These are phyloP conservation scores for Lepus europaeus DNA, from an alignment of 2,113 vertebrate genomes.

Conservation along the genomic window DNA sequence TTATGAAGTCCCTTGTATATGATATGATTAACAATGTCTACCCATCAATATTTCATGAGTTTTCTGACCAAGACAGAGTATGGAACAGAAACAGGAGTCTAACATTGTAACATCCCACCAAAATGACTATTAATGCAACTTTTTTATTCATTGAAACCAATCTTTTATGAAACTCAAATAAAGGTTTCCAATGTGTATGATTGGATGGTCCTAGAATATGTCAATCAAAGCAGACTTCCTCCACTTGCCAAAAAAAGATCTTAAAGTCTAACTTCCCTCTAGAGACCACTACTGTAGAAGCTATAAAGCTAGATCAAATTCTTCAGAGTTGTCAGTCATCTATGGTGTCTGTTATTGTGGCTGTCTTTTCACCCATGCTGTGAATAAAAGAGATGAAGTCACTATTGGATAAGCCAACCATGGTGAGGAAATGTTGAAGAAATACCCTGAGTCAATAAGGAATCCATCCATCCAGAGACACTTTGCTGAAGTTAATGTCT, in stretches of 20 bases:
- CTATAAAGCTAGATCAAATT: neutral
- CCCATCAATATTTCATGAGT: neutral
- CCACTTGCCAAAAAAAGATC: neutral
- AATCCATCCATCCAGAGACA: neutral
- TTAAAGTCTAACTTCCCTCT: neutral
- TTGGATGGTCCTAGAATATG: neutral
- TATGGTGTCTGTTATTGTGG: neutral
- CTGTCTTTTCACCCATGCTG: neutral
- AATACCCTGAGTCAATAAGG: neutral
- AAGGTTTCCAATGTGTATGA: neutral
- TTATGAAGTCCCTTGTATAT: neutral
- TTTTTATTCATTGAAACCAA: neutral
- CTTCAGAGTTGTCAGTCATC: neutral
- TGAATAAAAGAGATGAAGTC: neutral
- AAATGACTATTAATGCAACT: neutral
- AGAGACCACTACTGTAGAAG: neutral
- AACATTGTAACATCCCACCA: neutral
- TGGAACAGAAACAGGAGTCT: neutral
- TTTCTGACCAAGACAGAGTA: neutral
- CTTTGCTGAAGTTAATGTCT: neutral
- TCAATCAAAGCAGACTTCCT: neutral
- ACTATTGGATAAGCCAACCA: neutral
- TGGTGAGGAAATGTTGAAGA: neutral
- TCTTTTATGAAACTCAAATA: neutral
- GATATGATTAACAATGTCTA: neutral